Percentiles rank a stretch among this genome's conserved stretches.
Conservation (phyloP, 1,140 invertebrate genomes). For the Pogonus chalceus region DNA sequence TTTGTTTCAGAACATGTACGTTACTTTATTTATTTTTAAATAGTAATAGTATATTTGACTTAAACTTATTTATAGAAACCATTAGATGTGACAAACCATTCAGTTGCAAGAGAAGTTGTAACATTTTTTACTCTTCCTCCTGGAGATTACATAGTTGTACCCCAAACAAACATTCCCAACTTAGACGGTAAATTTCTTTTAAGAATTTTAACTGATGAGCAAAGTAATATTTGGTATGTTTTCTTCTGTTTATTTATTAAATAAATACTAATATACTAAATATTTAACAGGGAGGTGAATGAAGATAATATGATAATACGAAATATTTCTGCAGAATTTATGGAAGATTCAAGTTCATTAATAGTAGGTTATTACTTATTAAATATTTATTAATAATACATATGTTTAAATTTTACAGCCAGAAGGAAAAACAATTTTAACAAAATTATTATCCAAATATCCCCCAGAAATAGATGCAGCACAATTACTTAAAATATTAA, state of each 20-base stretch:
- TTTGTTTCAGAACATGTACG: slow-evolving; percentile 51
- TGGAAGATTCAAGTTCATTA: slow-evolving; percentile 40
- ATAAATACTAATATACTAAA: slow-evolving; percentile 4
- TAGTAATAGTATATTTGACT: not conserved
- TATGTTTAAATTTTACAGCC: slow-evolving; percentile 29
- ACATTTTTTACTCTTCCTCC: slow-evolving; percentile 66
- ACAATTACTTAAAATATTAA: slow-evolving; percentile 50
- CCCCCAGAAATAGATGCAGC: slow-evolving; percentile 53
- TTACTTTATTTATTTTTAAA: slow-evolving; percentile 7
- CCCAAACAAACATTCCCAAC: slow-evolving; percentile 59
- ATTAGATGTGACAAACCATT: slow-evolving; percentile 57
- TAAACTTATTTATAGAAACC: slow-evolving; percentile 41
- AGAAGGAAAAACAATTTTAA: slow-evolving; percentile 39
- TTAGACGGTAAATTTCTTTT: slow-evolving; percentile 60
- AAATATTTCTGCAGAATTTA: slow-evolving; percentile 50
- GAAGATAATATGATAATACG: slow-evolving; percentile 62
- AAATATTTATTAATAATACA: not conserved
- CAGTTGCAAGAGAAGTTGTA: slow-evolving; percentile 56
- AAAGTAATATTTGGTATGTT: slow-evolving; percentile 59
- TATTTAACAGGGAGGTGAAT: slow-evolving; percentile 56
- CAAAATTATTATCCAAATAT: slow-evolving; percentile 44
- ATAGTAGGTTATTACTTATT: slow-evolving; percentile 26
- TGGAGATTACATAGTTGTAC: slow-evolving; percentile 69
- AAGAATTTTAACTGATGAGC: slow-evolving; percentile 60
- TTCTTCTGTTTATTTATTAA: slow-evolving; percentile 9